Conservation (phyloP, 2,797 vertebrate species). For the Macroramphosus scolopax region DNA sequence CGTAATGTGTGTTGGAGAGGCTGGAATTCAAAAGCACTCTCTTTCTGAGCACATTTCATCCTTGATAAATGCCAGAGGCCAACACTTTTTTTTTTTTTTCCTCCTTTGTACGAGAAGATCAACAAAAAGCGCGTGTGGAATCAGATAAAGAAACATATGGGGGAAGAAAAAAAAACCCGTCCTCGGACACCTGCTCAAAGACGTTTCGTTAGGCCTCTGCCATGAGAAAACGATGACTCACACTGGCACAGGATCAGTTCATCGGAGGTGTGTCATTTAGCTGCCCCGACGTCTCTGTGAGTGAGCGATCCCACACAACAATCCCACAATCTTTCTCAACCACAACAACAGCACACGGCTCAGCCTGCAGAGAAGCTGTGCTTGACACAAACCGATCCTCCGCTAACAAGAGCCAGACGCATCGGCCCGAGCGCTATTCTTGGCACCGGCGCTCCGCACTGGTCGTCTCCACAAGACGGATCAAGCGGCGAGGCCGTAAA, state of each 20-base stretch:
- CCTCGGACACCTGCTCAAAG: constrained; percentile 68
- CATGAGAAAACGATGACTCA: constrained; percentile 47
- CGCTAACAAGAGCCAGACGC: constrained; percentile 74
- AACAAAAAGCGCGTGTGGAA: too few relatives aligned
- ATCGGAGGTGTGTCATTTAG: constrained; percentile 66
- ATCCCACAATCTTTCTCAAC: constrained; percentile 36
- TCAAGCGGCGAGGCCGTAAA: constrained; percentile 52
- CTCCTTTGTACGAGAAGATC: too few relatives aligned
- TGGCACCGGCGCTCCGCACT: constrained; percentile 63
- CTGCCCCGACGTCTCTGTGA: constrained; percentile 55
- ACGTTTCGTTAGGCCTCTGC: constrained; percentile 15
- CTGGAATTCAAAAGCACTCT: constrained; percentile 51
- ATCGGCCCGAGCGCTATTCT: constrained; percentile 72
- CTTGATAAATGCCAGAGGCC: constrained; percentile 56
- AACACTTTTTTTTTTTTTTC: constrained; percentile 36
- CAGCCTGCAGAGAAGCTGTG: constrained; percentile 45
- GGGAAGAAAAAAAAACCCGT: constrained; percentile 35
- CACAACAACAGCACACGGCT: constrained; percentile 56
- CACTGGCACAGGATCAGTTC: constrained; percentile 59
- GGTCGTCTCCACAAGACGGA: constrained; percentile 67
- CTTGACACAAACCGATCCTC: constrained; percentile 68
- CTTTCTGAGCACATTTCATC: constrained; percentile 49
- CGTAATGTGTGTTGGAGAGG: constrained; percentile 53
- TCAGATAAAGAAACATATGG: constrained; percentile 8
- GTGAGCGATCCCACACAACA: constrained; percentile 50